phyloP scores from a whole-genome alignment of 2,888 invertebrate species.

The Morpho helenor region DNA sequence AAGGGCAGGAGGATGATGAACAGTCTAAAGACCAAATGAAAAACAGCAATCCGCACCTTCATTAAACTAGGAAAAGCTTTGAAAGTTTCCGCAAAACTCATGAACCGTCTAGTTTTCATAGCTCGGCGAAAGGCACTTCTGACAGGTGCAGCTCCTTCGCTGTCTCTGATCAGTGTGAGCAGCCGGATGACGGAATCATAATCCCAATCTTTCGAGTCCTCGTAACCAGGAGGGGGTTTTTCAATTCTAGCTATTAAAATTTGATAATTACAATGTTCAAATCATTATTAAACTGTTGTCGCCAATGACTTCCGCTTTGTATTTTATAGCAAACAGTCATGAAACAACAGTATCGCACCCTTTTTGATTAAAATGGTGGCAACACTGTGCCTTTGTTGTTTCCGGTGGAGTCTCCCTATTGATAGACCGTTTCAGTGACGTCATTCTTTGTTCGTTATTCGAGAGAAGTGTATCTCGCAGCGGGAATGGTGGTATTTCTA shows the following conservation, averaged over 20 bases:
- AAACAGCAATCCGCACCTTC: conserved; percentile 28
- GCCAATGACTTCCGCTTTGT: too few relatives aligned
- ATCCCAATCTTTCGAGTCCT: conserved; percentile 46
- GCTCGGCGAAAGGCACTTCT: conserved; percentile 34
- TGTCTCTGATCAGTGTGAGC: conserved; percentile 38
- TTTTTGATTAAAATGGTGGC: too few relatives aligned
- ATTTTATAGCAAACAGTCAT: too few relatives aligned
- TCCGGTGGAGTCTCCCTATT: too few relatives aligned
- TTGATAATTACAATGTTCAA: not conserved
- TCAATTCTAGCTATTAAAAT: conserved; percentile 35
- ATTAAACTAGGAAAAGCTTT: conserved; percentile 44
- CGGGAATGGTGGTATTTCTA: too few relatives aligned
- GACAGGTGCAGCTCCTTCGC: conserved; percentile 34
- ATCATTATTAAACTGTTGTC: not conserved
- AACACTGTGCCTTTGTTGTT: too few relatives aligned
- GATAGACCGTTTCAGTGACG: too few relatives aligned
- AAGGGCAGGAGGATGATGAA: too few relatives aligned
- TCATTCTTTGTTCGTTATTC: too few relatives aligned
- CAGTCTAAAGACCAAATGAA: too few relatives aligned
- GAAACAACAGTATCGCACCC: too few relatives aligned
- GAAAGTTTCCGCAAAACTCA: conserved; percentile 33
- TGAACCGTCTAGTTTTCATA: conserved; percentile 32
- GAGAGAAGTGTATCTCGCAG: too few relatives aligned
- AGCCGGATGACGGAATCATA: conserved; percentile 43
- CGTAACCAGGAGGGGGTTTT: conserved; percentile 38